Conservation (phyloP, 2,888 invertebrate species). For the Rotaria sp. region DNA sequence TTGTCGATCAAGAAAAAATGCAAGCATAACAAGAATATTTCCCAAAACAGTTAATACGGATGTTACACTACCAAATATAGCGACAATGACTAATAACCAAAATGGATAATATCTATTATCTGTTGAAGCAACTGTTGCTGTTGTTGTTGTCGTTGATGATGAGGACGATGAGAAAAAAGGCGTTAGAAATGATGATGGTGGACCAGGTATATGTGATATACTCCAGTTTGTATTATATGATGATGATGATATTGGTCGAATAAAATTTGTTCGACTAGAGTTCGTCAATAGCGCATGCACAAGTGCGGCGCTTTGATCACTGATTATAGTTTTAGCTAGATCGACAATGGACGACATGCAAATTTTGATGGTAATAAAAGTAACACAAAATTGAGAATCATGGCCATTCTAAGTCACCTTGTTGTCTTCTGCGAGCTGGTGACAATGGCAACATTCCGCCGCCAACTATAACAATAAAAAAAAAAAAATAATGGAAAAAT, state of each 20-base stretch:
- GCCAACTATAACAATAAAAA: neutral
- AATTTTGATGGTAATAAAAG: neutral
- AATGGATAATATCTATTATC: neutral
- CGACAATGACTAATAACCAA: neutral
- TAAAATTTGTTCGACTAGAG: neutral
- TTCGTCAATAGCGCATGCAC: neutral
- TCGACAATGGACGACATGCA: neutral
- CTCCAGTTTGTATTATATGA: neutral
- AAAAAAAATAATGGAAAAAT: too few species aligned
- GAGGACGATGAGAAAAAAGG: neutral
- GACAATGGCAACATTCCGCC: neutral
- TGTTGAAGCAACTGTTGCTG: neutral
- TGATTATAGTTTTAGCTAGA: neutral
- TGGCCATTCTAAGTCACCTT: neutral
- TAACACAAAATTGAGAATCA: neutral
- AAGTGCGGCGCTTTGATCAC: neutral
- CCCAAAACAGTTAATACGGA: slow-evolving; percentile 58
- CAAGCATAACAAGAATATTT: slow-evolving; percentile 84
- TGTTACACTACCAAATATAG: neutral
- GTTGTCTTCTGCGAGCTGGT: neutral
- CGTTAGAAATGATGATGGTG: neutral
- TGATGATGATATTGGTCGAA: neutral
- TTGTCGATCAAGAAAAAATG: slow-evolving; percentile 84
- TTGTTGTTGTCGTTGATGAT: neutral
- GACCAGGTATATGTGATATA: slow-evolving; percentile 4